phyloP scores from a whole-genome alignment of 2,113 vertebrate species.

The Panthera leo region DNA sequence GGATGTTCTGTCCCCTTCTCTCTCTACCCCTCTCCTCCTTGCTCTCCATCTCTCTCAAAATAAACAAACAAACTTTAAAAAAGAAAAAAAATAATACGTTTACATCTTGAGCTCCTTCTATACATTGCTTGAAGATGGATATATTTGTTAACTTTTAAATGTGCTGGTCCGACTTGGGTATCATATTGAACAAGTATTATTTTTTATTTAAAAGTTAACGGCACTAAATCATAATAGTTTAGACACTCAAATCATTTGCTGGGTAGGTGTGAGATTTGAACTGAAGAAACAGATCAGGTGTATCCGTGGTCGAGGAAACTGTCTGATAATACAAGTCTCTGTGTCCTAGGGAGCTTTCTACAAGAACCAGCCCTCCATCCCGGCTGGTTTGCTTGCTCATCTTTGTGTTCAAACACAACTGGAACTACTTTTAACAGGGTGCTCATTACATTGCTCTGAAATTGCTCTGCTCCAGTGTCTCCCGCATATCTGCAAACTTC shows the following conservation, averaged over 20 bases:
- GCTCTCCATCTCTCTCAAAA: no score
- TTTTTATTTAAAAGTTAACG: background rate
- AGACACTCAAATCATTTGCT: background rate
- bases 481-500: background rate
- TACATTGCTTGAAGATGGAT: background rate
- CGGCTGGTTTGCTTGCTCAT: background rate
- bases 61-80: no score
- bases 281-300: background rate
- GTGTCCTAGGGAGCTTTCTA: fast-evolving
- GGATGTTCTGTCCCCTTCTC: no score
- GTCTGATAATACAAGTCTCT: fast-evolving
- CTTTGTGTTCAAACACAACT: background rate
- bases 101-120: background rate
- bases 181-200: background rate
- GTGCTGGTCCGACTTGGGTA: background rate
- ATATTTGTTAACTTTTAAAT: background rate
- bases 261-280: fast-evolving
- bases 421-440: background rate
- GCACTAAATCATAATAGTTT: background rate
- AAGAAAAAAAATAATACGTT: background rate
- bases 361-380: background rate
- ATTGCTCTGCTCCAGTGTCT: background rate
- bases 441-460: background rate
- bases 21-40: no score
- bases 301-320: background rate